Base-by-base conservation (phyloP, 1,140 invertebrate species). In the Micrasema longulum region DNA sequence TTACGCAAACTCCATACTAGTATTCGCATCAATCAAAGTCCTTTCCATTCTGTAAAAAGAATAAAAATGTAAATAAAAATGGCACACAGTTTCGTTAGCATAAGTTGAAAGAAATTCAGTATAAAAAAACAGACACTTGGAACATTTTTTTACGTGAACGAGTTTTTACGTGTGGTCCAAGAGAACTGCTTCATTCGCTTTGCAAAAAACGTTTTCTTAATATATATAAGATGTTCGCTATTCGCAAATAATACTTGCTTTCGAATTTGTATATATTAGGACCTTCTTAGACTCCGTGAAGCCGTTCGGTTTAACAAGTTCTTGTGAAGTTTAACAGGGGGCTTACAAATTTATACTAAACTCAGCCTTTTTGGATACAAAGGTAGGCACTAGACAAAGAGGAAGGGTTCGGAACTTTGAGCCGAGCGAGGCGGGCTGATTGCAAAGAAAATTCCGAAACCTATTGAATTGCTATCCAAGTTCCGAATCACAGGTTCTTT, bases 281-380 rank as follows among this genome's bases (percentile, higher is more conserved):
- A 60, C 35, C 35, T 18, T 60, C 10, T 16, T 16, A 38, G 35
- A 35, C 20, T 60, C 16, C 55, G 12, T 14, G 38, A 41, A 60
- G 41, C 35, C 35, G 22, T 60, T 60, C 41, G 55, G 14, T 60
- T 60, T 22, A 41, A 60, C 55, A 41, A 38, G 55, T 60, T 60
- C 55, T 16, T 60, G 18, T 22, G 41, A 60, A 60, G 55, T 60
- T 60, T 60, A 60, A 60, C 55, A 16, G 55, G 22, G 55, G 41
- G 55, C 55, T 60, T 60, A 60, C 55, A 60, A 60, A 60, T 60
- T 60, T 60, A 60, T 41, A 60, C 35, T 60, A 22, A 41, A 31
- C 55, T 60, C 55, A 60, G 55, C 55, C 55, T 60, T 60, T 60
- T 60, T 35, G 22, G 55, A 60, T 60, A 43, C 55, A 60, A 60